A percentile compares a stretch with the other conserved stretches of the same genome.
These are phyloP conservation scores for Eupithecia inturbata DNA, from an alignment of 2,888 invertebrate species.

Conservation along the genomic window DNA sequence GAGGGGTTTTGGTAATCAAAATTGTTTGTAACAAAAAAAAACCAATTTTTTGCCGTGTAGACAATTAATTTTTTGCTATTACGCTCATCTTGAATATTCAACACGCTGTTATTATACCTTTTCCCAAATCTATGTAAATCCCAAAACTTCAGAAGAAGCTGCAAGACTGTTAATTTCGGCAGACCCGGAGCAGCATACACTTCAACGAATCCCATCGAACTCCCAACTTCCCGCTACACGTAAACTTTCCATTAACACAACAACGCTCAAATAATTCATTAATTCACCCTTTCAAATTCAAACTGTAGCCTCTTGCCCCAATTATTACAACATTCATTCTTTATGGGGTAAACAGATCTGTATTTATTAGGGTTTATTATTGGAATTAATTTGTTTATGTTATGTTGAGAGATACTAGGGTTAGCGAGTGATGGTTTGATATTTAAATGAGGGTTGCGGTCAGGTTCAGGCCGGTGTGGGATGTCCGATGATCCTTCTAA, in stretches of 20 bases:
- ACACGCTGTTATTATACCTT: not conserved
- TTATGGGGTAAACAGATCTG: slow-evolving; percentile 81
- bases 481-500: slow-evolving; percentile 16
- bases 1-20: not conserved
- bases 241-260: slow-evolving; percentile 65
- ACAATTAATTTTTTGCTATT: not conserved
- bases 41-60: not conserved
- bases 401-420: slow-evolving; percentile 69
- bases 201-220: slow-evolving; percentile 50
- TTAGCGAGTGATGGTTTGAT: slow-evolving; percentile 77
- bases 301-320: slow-evolving; percentile 78
- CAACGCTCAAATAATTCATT: slow-evolving; percentile 76
- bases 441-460: slow-evolving; percentile 82
- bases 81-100: slow-evolving; percentile 1
- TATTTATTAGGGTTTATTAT: slow-evolving; percentile 83
- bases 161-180: slow-evolving; percentile 33
- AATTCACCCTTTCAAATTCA: slow-evolving; percentile 79
- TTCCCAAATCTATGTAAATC: not conserved
- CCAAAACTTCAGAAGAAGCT: slow-evolving; percentile 33
- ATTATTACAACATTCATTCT: slow-evolving; percentile 83
- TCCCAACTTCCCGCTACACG: slow-evolving; percentile 43
- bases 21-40: not conserved
- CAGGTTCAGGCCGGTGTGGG: slow-evolving; percentile 50
- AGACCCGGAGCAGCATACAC: slow-evolving; percentile 23
- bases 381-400: slow-evolving; percentile 84